phyloP scores from a whole-genome alignment of 1,140 invertebrate species.

The Drosophila azteca region DNA sequence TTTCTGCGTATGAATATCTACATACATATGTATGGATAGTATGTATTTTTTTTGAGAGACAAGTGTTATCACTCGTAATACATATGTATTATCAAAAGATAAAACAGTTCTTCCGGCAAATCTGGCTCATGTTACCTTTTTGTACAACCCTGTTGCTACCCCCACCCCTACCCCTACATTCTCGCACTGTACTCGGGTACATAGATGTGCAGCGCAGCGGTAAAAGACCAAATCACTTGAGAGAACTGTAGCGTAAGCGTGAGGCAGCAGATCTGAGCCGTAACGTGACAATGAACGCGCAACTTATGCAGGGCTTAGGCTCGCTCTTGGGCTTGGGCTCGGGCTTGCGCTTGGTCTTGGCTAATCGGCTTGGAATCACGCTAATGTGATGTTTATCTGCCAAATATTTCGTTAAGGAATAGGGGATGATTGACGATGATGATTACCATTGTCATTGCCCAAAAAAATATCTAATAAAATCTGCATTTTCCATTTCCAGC shows the following conservation, averaged over 20 bases:
- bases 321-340: background rate
- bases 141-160: no score
- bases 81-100: no score
- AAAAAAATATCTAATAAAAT: conserved; percentile 35
- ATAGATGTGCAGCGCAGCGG: no score
- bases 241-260: conserved; percentile 6
- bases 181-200: no score
- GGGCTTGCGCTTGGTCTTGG: background rate
- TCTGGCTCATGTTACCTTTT: no score
- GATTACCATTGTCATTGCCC: conserved; percentile 20
- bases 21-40: no score
- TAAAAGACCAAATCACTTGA: no score
- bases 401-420: conserved; percentile 23
- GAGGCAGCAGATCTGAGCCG: conserved; percentile 21
- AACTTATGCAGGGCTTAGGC: conserved; percentile 25
- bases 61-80: no score
- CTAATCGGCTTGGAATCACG: conserved; percentile 69
- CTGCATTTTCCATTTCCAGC: conserved; percentile 45
- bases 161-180: no score
- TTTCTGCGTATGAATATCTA: no score
- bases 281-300: conserved; percentile 24
- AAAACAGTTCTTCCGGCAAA: no score
- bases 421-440: conserved; percentile 29
- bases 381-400: conserved; percentile 70
- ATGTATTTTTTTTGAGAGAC: no score